These are phyloP conservation scores for Eremobia ochroleuca DNA, from an alignment of 2,888 invertebrate genomes.

Conservation along the genomic window DNA sequence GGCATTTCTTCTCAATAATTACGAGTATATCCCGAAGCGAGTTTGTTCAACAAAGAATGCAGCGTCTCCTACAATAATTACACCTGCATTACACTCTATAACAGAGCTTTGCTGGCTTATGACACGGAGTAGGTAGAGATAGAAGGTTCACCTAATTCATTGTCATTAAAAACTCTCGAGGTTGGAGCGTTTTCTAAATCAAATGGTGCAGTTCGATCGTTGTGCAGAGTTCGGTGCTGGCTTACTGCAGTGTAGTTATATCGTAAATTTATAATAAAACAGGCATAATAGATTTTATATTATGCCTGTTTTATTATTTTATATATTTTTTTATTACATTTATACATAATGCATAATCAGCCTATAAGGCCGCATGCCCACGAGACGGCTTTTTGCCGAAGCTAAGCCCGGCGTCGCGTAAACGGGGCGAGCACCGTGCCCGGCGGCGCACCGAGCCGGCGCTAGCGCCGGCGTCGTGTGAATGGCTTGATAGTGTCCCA, in stretches of 20 bases:
- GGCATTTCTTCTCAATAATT: slow-evolving; percentile 35
- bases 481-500: too few relatives aligned
- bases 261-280: background rate
- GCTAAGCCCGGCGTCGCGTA: too few relatives aligned
- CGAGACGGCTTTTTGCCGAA: too few relatives aligned
- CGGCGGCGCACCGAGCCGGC: too few relatives aligned
- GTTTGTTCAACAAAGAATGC: slow-evolving; percentile 44
- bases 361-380: too few relatives aligned
- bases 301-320: too few relatives aligned
- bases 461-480: too few relatives aligned
- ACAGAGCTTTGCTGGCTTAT: slow-evolving; percentile 36
- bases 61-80: slow-evolving; percentile 50
- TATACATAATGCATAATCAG: too few relatives aligned
- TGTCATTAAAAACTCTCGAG: background rate
- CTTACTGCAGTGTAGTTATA: background rate
- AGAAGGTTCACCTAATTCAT: slow-evolving; percentile 16
- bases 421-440: too few relatives aligned
- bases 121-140: background rate
- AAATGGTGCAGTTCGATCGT: background rate
- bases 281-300: too few relatives aligned
- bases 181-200: background rate
- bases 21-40: slow-evolving; percentile 42
- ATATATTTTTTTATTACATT: too few relatives aligned
- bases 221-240: too few relatives aligned
- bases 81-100: slow-evolving; percentile 54